Evolutionary conservation across 2,888 invertebrate genomes (phyloP).

Genomic region (Matsumyia berberina): DNA sequence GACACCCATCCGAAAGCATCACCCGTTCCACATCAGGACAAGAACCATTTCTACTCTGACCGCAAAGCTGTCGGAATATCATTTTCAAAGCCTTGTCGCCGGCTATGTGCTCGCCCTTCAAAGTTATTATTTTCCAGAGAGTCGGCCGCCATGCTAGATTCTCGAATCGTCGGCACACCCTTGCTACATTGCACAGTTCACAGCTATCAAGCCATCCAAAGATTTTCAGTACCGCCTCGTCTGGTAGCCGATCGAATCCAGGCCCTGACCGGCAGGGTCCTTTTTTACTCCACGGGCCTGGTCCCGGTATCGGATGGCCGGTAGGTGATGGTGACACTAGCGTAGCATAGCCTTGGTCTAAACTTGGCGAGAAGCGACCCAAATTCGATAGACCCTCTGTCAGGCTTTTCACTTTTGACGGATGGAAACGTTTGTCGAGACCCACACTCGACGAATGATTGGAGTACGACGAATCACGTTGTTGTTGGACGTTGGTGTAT

Average conservation of each 20-base stretch:
- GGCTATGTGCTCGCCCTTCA: conserved; percentile 86
- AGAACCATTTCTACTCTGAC: conserved; percentile 88
- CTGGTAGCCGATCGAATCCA: conserved; percentile 87
- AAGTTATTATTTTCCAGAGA: conserved; percentile 89
- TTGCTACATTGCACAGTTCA: conserved; percentile 90
- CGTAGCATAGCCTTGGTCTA: conserved; percentile 93
- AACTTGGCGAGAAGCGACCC: conserved; percentile 87
- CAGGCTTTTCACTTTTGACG: conserved; percentile 83
- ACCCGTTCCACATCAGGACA: conserved; percentile 89
- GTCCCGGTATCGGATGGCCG: conserved; percentile 79
- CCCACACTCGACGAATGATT: conserved; percentile 78
- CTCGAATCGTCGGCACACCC: conserved; percentile 91
- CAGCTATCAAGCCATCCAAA: conserved; percentile 89
- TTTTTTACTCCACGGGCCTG: conserved; percentile 84
- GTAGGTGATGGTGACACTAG: conserved; percentile 87
- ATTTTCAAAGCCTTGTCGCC: conserved; percentile 88
- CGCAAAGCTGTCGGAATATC: conserved; percentile 87
- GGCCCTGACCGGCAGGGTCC: conserved; percentile 84
- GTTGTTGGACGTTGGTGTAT: conserved; percentile 79
- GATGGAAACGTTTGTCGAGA: conserved; percentile 82
- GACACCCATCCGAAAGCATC: conserved; percentile 88
- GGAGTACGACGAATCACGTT: conserved; percentile 78
- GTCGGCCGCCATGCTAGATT: conserved; percentile 91
- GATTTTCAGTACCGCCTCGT: conserved; percentile 89
- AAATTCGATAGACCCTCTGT: conserved; percentile 83